A percentile compares a stretch with the other conserved stretches of the same genome.
Evolutionary conservation across 2,113 vertebrate genomes (phyloP).

Genomic region (Dipodomys merriami): DNA sequence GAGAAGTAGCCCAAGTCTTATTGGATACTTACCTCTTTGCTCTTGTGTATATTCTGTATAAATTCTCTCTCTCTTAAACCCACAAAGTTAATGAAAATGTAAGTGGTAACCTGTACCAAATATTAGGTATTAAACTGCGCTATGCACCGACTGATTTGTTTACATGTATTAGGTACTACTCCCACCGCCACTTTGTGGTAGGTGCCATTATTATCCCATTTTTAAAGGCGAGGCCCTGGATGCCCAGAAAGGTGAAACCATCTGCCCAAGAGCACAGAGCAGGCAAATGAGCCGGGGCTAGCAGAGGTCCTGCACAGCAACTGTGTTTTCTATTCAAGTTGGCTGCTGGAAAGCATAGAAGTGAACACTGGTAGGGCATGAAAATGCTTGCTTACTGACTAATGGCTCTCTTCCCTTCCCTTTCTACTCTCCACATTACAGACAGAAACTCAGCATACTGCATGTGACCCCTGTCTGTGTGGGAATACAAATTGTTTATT

Average conservation of each 20-base stretch:
- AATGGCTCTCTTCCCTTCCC: background rate
- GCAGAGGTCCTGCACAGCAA: rapidly evolving
- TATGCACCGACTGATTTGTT: background rate
- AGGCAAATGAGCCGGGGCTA: background rate
- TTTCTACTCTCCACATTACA: background rate
- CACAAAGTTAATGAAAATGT: background rate
- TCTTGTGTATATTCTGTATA: too few species aligned
- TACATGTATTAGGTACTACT: background rate
- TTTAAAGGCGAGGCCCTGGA: background rate
- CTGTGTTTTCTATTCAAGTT: background rate
- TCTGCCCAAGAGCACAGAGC: background rate
- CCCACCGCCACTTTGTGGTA: background rate
- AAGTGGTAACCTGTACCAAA: background rate
- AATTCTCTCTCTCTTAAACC: background rate
- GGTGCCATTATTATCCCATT: background rate
- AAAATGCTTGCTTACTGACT: background rate
- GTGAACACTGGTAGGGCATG: too few species aligned
- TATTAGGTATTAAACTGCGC: background rate
- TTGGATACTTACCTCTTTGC: background rate
- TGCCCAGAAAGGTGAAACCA: background rate
- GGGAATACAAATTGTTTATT: background rate
- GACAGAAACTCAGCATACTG: background rate
- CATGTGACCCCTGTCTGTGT: background rate
- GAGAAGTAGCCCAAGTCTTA: background rate
- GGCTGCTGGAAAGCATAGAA: too few species aligned